These are phyloP conservation scores for Galeruca laticollis DNA, from an alignment of 2,888 invertebrate genomes.

Conservation along the genomic window DNA sequence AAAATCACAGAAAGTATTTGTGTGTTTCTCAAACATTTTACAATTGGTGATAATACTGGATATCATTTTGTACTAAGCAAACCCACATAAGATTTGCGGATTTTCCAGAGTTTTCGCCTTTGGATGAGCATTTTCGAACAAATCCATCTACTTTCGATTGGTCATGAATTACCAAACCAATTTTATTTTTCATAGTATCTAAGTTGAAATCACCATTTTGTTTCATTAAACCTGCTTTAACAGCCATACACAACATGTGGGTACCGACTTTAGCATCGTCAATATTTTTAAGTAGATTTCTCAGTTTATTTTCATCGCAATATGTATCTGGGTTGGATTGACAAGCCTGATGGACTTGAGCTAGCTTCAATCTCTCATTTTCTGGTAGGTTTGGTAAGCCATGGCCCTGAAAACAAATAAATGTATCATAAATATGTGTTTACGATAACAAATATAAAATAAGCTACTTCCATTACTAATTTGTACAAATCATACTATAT, in stretches of 20 bases:
- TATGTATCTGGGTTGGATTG: constrained; percentile 39
- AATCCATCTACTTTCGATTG: constrained; percentile 29
- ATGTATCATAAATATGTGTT: too few relatives aligned
- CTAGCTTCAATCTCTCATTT: constrained; percentile 30
- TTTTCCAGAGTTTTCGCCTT: constrained; percentile 31
- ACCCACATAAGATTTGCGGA: constrained; percentile 38
- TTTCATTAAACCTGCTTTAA: constrained; percentile 40
- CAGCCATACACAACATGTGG: constrained; percentile 46
- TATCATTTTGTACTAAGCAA: constrained; percentile 40
- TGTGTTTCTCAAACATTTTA: too few relatives aligned
- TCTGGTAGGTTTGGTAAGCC: constrained; percentile 26
- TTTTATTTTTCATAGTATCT: constrained; percentile 28
- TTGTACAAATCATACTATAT: too few relatives aligned
- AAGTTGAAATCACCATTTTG: constrained; percentile 35
- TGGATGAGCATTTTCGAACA: constrained; percentile 32
- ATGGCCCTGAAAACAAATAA: constrained; percentile 33
- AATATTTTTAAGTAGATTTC: constrained; percentile 29
- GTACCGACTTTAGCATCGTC: constrained; percentile 34
- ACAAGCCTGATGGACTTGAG: constrained; percentile 38
- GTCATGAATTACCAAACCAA: constrained; percentile 28
- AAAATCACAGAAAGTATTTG: too few relatives aligned
- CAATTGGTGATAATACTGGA: constrained; percentile 41
- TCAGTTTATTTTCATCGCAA: constrained; percentile 39
- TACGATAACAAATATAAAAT: too few relatives aligned
- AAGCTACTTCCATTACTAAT: too few relatives aligned